phyloP scores from a whole-genome alignment of 2,113 vertebrate genomes.

The Notechis scutatus region DNA sequence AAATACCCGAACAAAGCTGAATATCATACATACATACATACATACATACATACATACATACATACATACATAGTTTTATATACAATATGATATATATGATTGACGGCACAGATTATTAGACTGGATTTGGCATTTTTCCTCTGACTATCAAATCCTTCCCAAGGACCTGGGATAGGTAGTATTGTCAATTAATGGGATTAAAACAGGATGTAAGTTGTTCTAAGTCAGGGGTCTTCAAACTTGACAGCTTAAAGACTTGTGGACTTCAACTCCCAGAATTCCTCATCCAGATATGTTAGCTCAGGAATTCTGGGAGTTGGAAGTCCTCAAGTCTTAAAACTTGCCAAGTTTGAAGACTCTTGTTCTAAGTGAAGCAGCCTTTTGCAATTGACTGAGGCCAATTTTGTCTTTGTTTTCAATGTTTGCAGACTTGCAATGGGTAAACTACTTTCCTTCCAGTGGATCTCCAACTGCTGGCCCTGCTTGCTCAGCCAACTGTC shows the following conservation, averaged over 20 bases:
- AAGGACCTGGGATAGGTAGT: background rate
- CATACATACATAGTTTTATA: background rate
- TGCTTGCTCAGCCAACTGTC: background rate
- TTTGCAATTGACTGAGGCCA: background rate
- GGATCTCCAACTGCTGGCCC: background rate
- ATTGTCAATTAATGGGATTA: background rate
- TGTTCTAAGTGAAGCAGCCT: background rate
- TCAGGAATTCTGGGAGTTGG: too few relatives aligned
- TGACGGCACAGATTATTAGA: background rate
- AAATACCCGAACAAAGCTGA: too few relatives aligned
- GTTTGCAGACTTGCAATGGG: background rate
- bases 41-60: too few relatives aligned
- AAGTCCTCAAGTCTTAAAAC: too few relatives aligned
- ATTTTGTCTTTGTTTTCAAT: background rate
- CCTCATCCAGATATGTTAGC: too few relatives aligned
- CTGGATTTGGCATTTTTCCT: background rate
- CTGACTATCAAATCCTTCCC: background rate
- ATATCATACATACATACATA: too few relatives aligned
- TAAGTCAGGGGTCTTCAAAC: background rate
- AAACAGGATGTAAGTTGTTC: background rate
- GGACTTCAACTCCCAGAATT: too few relatives aligned
- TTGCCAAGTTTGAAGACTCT: too few relatives aligned
- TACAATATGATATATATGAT: background rate
- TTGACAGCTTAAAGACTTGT: too few relatives aligned
- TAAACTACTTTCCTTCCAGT: background rate